Conservation (phyloP, 2,113 vertebrate genomes). For the Platanista minor region DNA sequence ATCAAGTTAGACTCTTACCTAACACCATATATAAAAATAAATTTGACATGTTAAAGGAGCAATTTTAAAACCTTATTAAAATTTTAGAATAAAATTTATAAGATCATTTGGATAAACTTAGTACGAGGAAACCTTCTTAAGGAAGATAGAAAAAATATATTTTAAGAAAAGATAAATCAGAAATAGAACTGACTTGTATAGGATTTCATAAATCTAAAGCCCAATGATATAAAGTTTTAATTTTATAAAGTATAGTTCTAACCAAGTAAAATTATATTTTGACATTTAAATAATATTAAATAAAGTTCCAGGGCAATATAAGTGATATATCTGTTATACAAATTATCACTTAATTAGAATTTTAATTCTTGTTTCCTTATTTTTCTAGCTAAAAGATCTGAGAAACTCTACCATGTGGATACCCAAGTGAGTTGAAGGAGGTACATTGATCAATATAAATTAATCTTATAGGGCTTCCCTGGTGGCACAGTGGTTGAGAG, state of each 20-base stretch:
- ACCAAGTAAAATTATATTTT: background rate
- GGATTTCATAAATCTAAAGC: slow-evolving; percentile 29
- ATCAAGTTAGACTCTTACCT: background rate
- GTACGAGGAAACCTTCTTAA: background rate
- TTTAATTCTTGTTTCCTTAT: background rate
- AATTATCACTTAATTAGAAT: slow-evolving; percentile 22
- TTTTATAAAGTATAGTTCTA: background rate
- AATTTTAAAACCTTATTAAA: slow-evolving; percentile 13
- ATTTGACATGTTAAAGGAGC: background rate
- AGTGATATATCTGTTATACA: background rate
- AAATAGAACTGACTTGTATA: background rate
- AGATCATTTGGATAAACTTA: slow-evolving; percentile 10
- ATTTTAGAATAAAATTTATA: background rate
- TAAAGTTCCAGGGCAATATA: background rate
- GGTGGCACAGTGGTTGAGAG: too few relatives aligned
- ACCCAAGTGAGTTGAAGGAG: background rate
- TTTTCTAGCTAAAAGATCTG: slow-evolving; percentile 23
- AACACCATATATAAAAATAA: background rate
- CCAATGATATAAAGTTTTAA: background rate
- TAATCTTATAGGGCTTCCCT: background rate
- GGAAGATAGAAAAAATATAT: background rate
- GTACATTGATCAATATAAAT: background rate
- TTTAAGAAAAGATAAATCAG: background rate
- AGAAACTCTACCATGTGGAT: background rate
- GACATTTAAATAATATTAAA: background rate